Conservation (phyloP, 2,888 invertebrate genomes). For the Lasius fuliginosus region DNA sequence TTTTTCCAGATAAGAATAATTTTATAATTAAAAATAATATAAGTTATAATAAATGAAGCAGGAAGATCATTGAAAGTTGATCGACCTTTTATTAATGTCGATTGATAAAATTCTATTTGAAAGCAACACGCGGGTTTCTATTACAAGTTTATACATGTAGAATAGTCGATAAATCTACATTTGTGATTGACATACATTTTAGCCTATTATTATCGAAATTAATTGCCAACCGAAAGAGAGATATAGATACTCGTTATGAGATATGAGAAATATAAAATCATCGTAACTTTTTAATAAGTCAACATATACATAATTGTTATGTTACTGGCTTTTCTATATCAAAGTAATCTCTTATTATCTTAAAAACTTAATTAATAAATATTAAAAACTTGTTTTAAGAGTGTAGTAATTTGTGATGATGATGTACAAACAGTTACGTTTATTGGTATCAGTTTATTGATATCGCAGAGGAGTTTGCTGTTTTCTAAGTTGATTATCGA, state of each 20-base stretch:
- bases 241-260: neutral
- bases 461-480: neutral
- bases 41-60: neutral
- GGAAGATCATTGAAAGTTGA: neutral
- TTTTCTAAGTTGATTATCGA: neutral
- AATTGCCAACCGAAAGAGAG: neutral
- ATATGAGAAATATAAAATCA: neutral
- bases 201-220: neutral
- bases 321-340: neutral
- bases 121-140: neutral
- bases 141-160: neutral
- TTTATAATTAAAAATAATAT: neutral
- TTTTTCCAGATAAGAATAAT: neutral
- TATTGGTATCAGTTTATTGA: neutral
- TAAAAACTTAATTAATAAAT: neutral
- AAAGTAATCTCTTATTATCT: neutral
- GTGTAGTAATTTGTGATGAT: neutral
- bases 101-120: neutral
- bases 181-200: neutral
- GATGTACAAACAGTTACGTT: neutral
- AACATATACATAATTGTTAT: neutral
- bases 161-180: neutral
- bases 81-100: neutral
- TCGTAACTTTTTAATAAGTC: neutral
- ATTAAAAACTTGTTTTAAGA: neutral